Base-by-base conservation (phyloP, 2,797 vertebrate species). In the Hydrolagus colliei region DNA sequence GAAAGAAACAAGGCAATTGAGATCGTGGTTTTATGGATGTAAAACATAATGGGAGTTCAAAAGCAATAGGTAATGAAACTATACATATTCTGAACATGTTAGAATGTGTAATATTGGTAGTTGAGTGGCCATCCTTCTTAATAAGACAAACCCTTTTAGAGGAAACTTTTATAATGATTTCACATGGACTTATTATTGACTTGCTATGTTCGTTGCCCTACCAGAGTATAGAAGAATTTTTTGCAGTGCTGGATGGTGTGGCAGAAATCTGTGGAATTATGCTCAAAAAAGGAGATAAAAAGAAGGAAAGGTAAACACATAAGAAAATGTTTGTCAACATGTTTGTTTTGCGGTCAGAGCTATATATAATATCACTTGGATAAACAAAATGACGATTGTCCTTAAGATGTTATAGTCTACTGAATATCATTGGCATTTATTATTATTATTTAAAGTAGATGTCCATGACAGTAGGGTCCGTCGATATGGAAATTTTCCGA, bases 211-310 rank as follows among this genome's bases (percentile, higher is more conserved):
- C 88, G 77, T 35, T 85, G 3, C 89, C 65, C 65, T 2, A 35
- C 32, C 63, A 99, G 97, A 94, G 92, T 41, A 88, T 97, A 85
- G 97, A 98, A 91, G 97, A 98, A 85, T 98, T 98, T 89, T 89
- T 98, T 88, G 94, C 91, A 0, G 94, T 89, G 89, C 89, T 98
- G 86, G 97, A 99, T 91, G 90, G 88, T 22, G 93, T 95, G 86
- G 93, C 95, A 86, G 97, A 97, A 89, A 93, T 95, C 68, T 98
- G 97, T 88, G 96, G 96, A 87, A 94, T 99, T 88, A 94, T 97
- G 95, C 89, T 98, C 87, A 99, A 97, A 93, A 98, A 92, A 87
- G 96, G 93, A 86, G 98, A 99, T 91, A 99, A 99, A 91, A 99
- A 98, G 90, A 96, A 93, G 87, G 98, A 99, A 90, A 96, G 97